Conservation (phyloP, 2,797 vertebrate species). For the Argyrosomus regius region DNA sequence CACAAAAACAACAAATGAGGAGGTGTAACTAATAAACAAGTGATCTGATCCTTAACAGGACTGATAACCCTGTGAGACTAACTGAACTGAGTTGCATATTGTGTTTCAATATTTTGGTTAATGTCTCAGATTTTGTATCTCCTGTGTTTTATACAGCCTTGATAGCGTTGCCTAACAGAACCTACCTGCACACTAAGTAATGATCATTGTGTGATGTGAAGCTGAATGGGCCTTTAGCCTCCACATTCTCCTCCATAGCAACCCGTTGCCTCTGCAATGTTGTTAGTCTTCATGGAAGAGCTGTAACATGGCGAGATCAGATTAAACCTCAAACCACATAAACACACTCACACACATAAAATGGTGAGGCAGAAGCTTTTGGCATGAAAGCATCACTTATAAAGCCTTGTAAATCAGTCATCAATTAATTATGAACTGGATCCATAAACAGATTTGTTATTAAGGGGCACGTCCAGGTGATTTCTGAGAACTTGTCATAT, state of each 20-base stretch:
- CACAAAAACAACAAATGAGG: too few species aligned
- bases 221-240: slow-evolving; percentile 23
- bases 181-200: slow-evolving; percentile 5
- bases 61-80: background rate
- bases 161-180: background rate
- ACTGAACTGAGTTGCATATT: background rate
- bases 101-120: background rate
- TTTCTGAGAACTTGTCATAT: background rate
- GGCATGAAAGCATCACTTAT: too few species aligned
- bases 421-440: background rate
- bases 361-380: background rate
- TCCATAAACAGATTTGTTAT: background rate
- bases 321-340: slow-evolving; percentile 46
- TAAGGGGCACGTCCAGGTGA: background rate
- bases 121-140: slow-evolving; percentile 6
- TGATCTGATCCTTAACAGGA: too few species aligned
- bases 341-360: slow-evolving; percentile 5
- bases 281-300: slow-evolving; percentile 58
- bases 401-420: background rate
- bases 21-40: too few species aligned
- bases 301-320: slow-evolving; percentile 53
- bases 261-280: slow-evolving; percentile 45
- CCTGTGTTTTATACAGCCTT: background rate
- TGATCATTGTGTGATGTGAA: slow-evolving; percentile 28
- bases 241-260: slow-evolving; percentile 17